phyloP scores from a whole-genome alignment of 2,888 invertebrate genomes.

The Lacanobia wlatinum region DNA sequence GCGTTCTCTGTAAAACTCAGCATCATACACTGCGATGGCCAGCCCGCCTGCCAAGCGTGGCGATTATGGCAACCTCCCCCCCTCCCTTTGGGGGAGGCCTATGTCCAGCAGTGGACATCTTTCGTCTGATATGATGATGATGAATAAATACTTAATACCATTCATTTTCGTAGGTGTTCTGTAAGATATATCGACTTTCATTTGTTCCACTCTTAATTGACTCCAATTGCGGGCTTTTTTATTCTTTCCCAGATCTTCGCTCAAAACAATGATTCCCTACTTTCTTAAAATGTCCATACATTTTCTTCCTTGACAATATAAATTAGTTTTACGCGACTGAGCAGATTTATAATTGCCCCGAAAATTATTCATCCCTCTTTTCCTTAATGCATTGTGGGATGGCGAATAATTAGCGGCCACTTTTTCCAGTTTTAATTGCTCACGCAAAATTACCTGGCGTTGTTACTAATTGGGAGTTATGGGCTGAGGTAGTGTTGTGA shows the following conservation, averaged over 20 bases:
- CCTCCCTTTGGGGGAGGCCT: too few relatives aligned
- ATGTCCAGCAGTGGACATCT: too few relatives aligned
- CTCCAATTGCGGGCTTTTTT: constrained; percentile 20
- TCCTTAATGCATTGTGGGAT: constrained; percentile 65
- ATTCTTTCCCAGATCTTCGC: constrained; percentile 7
- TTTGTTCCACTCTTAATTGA: constrained; percentile 28
- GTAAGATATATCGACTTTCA: constrained; percentile 2
- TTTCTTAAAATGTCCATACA: constrained; percentile 58
- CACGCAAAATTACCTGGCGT: constrained; percentile 64
- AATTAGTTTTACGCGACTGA: constrained; percentile 65
- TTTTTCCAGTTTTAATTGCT: constrained; percentile 64
- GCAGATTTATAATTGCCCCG: constrained; percentile 66
- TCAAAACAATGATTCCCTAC: constrained; percentile 47
- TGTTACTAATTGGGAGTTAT: constrained; percentile 58
- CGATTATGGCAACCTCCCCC: too few relatives aligned
- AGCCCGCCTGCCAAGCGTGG: too few relatives aligned
- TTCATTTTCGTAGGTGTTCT: background rate
- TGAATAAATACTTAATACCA: background rate
- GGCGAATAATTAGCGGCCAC: constrained; percentile 64
- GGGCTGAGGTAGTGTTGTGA: constrained; percentile 13
- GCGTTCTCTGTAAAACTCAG: too few relatives aligned
- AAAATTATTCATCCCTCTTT: constrained; percentile 67
- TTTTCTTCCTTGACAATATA: constrained; percentile 66
- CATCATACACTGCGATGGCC: too few relatives aligned
- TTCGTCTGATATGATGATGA: too few relatives aligned